Percentiles rank a stretch among this genome's conserved stretches.
Evolutionary conservation across 2,888 invertebrate species (phyloP).

Genomic region (Carabus problematicus): DNA sequence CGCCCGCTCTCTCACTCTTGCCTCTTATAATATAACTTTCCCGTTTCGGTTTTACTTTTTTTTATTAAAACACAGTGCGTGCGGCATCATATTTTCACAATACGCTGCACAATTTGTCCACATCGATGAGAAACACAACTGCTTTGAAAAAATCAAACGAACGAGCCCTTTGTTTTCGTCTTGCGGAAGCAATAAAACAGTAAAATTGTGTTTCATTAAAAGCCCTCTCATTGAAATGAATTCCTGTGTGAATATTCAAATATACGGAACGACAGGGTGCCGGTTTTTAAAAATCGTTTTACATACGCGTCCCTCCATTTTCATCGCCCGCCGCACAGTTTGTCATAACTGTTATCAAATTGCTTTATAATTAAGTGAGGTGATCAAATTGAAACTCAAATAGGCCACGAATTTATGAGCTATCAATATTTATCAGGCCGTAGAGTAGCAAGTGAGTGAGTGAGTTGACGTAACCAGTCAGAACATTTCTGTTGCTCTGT

Average conservation of each 20-base stretch:
- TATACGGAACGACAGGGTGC: neutral
- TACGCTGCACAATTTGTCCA: constrained; percentile 27
- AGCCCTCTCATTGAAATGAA: constrained; percentile 28
- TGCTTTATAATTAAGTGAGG: constrained; percentile 39
- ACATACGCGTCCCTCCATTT: constrained; percentile 11
- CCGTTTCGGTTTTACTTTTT: constrained; percentile 9
- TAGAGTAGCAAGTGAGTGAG: constrained; percentile 12
- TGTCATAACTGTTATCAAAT: constrained; percentile 35
- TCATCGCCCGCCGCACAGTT: constrained; percentile 6
- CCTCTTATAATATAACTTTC: too few relatives aligned
- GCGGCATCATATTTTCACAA: constrained; percentile 29
- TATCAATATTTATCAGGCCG: constrained; percentile 41
- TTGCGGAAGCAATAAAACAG: constrained; percentile 34
- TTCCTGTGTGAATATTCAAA: constrained; percentile 34
- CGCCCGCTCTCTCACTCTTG: neutral
- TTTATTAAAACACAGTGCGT: constrained; percentile 23
- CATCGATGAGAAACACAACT: constrained; percentile 29
- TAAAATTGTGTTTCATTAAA: constrained; percentile 37
- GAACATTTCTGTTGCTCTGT: neutral
- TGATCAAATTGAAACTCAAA: constrained; percentile 39
- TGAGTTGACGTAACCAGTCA: neutral
- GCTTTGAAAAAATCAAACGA: constrained; percentile 13
- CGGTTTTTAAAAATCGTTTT: constrained; percentile 28
- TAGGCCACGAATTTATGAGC: constrained; percentile 38
- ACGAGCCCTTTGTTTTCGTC: constrained; percentile 15